A percentile compares a stretch with the other conserved stretches of the same genome.
These are phyloP conservation scores for Entomobrya multifasciata DNA, from an alignment of 2,888 invertebrate genomes.

Conservation along the genomic window DNA sequence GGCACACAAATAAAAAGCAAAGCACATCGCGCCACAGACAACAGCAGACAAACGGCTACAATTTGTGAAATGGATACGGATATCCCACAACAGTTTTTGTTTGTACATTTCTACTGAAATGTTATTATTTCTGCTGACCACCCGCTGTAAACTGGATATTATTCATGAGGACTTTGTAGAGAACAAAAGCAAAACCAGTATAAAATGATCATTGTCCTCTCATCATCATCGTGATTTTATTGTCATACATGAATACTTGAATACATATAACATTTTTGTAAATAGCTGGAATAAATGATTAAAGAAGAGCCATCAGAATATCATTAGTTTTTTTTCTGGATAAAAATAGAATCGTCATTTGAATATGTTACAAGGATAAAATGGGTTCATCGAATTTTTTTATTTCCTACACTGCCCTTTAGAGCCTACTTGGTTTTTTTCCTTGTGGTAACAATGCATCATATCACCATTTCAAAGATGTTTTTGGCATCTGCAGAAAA, in stretches of 20 bases:
- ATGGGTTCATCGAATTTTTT: constrained; percentile 14
- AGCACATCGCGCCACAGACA: neutral
- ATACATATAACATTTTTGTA: neutral
- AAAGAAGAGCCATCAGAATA: neutral
- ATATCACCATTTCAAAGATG: constrained; percentile 17
- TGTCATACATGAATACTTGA: neutral
- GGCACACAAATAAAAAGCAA: neutral
- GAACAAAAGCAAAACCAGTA: neutral
- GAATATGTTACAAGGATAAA: neutral
- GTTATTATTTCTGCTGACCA: constrained; percentile 39
- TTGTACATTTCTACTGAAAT: constrained; percentile 30
- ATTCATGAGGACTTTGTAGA: constrained; percentile 42
- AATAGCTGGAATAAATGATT: neutral
- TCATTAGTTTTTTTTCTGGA: neutral
- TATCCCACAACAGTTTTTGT: neutral
- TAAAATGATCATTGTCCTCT: constrained; percentile 22
- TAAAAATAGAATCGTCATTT: neutral
- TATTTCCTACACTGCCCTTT: too few species aligned
- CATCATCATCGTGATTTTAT: neutral
- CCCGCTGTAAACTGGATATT: constrained; percentile 40
- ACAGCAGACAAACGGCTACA: neutral
- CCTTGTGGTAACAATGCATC: constrained; percentile 20
- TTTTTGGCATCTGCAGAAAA: constrained; percentile 34
- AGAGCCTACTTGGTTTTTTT: neutral
- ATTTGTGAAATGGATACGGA: neutral